phyloP scores from a whole-genome alignment of 2,113 vertebrate species.

The Lagopus muta region DNA sequence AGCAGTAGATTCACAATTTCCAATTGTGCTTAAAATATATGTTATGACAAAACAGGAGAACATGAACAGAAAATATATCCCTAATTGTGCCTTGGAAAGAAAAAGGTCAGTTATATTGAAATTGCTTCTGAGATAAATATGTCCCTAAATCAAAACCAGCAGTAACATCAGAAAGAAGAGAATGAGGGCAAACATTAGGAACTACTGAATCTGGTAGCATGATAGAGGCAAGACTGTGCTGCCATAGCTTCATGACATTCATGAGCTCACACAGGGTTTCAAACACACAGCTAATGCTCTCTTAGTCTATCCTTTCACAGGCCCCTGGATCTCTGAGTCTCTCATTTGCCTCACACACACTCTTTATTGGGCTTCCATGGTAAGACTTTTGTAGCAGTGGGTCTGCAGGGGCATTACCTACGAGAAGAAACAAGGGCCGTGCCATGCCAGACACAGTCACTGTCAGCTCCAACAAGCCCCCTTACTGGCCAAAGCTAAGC shows the following conservation, averaged over 20 bases:
- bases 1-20: background rate
- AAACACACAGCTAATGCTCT: background rate
- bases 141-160: background rate
- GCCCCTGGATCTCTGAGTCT: background rate
- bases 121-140: background rate
- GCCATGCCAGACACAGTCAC: too few species aligned
- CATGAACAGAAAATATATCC: background rate
- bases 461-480: too few species aligned
- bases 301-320: background rate
- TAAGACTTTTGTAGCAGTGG: too few species aligned
- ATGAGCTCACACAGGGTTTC: background rate
- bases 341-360: background rate
- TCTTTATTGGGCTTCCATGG: too few species aligned
- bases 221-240: background rate
- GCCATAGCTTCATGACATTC: background rate
- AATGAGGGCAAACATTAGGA: background rate
- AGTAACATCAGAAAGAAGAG: background rate
- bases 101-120: background rate
- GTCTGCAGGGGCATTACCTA: too few species aligned
- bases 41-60: background rate
- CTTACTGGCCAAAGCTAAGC: too few species aligned
- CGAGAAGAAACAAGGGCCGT: too few species aligned
- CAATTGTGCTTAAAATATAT: background rate
- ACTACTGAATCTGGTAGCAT: background rate
- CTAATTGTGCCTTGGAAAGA: background rate